Base-by-base conservation (phyloP, 2,888 invertebrate species). In the Axea sp. region DNA sequence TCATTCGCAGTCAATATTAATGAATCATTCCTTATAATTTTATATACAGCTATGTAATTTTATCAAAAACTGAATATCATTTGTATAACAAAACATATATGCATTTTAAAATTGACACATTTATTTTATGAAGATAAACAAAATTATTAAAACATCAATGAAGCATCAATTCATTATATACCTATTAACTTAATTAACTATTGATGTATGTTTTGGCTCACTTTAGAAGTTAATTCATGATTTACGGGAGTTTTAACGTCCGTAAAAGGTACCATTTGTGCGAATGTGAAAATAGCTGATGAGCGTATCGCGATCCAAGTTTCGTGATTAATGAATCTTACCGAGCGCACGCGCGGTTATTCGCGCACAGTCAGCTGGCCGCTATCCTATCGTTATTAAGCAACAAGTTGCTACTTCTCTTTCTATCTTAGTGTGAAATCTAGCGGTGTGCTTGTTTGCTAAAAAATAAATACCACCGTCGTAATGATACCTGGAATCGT, bases 321-420 rank as follows among this genome's bases (percentile, higher is more conserved):
- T 64, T 43, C 37, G 73, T 73, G 73, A 73, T 73, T 73, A 73
- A 73, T 73, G 73, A 73, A 68, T 62, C 67, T 55, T 53, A 57
- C 68, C 7, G 9, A 59, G 73, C 67, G 67, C 73, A 67, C 67
- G 67, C 62, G 73, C 73, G 59, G 62, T 49, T 51, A 59, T 57
- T 64, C 65, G 64, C 62, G 69, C 60, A 35, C 65, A 67, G 73
- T 53, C 69, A 65, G 69, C 65, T 71, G 74, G 59, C 60, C 73
- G 62, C 62, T 62, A 69, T 69, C 65, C 74, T 60, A 53, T 74
- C 79, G 80, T 82, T 79, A 82, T 82, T 82, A 81, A 79, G 82
- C 82, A 82, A 82, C 82, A 82, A 82, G 82, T 82, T 82, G 82
- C 77, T 80, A 74, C 74, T 60, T 65, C 74, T 74, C 75, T 75